These are phyloP conservation scores for Lithodes maja DNA, from an alignment of 2,888 invertebrate genomes.

Conservation along the genomic window DNA sequence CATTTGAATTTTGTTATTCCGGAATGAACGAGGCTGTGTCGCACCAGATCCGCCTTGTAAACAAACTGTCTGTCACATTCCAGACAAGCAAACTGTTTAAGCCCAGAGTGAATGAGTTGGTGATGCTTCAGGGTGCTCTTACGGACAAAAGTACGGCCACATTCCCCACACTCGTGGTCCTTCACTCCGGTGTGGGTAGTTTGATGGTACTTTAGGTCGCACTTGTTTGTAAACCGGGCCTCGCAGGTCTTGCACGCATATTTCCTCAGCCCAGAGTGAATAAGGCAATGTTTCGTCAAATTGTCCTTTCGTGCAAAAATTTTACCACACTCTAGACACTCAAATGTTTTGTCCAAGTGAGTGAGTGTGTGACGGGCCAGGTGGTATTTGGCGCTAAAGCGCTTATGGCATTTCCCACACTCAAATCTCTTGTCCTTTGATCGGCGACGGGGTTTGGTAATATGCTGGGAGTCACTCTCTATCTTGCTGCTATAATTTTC, in stretches of 20 bases:
- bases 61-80: no score
- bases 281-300: fast-evolving
- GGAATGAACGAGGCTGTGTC: no score
- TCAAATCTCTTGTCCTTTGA: neutral
- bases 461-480: no score
- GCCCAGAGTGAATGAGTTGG: no score
- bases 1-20: no score
- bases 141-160: neutral
- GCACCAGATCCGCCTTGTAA: no score
- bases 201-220: neutral
- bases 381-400: neutral
- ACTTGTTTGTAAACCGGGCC: no score
- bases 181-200: no score
- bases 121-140: neutral
- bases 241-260: neutral
- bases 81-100: no score
- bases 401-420: neutral
- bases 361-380: neutral
- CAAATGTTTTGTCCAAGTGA: neutral
- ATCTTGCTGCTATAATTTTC: no score
- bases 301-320: neutral
- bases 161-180: neutral
- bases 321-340: neutral
- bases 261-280: fast-evolving
- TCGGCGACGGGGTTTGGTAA: no score